These are phyloP conservation scores for Nomada fabriciana DNA, from an alignment of 2,888 invertebrate genomes.

Conservation along the genomic window DNA sequence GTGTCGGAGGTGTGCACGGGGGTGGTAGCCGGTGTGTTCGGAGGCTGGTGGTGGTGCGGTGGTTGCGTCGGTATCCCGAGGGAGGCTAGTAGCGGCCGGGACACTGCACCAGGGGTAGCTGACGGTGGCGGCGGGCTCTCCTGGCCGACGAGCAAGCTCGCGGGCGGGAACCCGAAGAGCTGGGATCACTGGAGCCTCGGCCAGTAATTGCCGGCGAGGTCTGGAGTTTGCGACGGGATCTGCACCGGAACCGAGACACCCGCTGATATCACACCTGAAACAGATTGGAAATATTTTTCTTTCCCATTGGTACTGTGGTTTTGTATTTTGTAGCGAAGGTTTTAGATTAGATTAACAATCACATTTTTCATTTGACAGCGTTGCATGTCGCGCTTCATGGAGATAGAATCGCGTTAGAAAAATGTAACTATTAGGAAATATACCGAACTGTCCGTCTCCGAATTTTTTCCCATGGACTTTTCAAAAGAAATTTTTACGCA, in stretches of 20 bases:
- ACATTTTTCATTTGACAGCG: too few species aligned
- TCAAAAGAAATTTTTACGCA: too few species aligned
- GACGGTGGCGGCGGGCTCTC: conserved; percentile 86
- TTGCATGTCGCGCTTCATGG: too few species aligned
- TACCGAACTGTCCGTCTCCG: too few species aligned
- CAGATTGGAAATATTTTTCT: not conserved
- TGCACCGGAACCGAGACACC: conserved; percentile 96
- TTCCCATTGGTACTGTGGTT: not conserved
- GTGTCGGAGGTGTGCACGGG: conserved; percentile 82
- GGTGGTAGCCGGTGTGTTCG: conserved; percentile 70
- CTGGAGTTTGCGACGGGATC: conserved; percentile 94
- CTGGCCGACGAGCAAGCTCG: conserved; percentile 87
- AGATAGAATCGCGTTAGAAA: too few species aligned
- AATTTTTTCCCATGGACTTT: too few species aligned
- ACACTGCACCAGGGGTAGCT: conserved; percentile 81
- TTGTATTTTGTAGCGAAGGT: too few species aligned
- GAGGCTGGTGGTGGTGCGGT: conserved; percentile 67
- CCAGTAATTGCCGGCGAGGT: conserved; percentile 94
- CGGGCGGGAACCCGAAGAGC: conserved; percentile 94
- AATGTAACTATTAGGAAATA: too few species aligned
- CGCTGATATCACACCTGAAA: conserved; percentile 94
- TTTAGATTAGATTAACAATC: too few species aligned
- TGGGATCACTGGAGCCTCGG: conserved; percentile 97
- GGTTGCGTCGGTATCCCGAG: conserved; percentile 80
- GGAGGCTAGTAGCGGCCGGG: conserved; percentile 82